Evolutionary conservation across 35 echinoderm and acorn worm species (phyloP).

Genomic region (Diadema setosum): DNA sequence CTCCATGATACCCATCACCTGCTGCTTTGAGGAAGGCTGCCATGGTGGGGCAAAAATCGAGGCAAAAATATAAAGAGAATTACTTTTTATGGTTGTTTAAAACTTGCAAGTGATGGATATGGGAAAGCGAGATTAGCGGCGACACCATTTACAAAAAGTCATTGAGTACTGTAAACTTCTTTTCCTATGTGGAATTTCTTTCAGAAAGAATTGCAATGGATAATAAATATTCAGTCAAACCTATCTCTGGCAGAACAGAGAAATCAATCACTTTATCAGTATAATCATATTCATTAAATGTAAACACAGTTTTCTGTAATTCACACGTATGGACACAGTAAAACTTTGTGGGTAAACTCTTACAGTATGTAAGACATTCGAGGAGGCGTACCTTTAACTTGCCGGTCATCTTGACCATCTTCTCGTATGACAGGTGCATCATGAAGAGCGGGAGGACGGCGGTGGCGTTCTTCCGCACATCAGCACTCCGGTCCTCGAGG

Average conservation of each 20-base stretch:
- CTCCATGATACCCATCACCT: constrained; percentile 75
- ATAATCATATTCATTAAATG: no score
- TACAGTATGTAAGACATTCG: no score
- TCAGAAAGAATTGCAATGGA: no score
- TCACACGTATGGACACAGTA: no score
- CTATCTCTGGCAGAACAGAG: no score
- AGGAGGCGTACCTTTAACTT: constrained; percentile 98
- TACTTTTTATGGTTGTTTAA: background rate
- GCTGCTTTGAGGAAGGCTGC: constrained; percentile 82
- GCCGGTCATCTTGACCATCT: constrained; percentile 89
- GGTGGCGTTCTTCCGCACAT: constrained; percentile 94
- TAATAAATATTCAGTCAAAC: no score
- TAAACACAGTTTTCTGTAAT: no score
- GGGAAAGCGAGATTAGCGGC: background rate
- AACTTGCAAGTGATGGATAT: background rate
- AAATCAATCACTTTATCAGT: no score
- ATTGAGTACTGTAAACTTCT: background rate
- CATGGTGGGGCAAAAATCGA: background rate
- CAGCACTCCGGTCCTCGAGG: constrained; percentile 88
- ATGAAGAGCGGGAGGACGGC: constrained; percentile 82
- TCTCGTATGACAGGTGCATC: constrained; percentile 95
- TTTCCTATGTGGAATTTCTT: background rate
- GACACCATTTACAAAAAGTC: background rate
- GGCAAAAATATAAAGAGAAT: background rate
- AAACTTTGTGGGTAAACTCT: no score